These are phyloP conservation scores for Bombus superbus DNA, from an alignment of 1,140 invertebrate species.

Conservation along the genomic window DNA sequence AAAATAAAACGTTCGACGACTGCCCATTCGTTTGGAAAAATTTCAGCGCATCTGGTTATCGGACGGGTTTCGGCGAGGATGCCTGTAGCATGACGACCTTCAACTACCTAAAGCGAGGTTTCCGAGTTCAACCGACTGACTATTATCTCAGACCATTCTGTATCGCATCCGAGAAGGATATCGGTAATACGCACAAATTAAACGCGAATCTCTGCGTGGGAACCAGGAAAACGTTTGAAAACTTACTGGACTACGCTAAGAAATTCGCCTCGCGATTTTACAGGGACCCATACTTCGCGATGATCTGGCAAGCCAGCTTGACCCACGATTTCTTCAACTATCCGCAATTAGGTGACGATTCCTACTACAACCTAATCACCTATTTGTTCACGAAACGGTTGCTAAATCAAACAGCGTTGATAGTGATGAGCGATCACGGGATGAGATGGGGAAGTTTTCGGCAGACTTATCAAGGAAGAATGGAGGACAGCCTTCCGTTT, in stretches of 20 bases:
- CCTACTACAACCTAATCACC: slow-evolving; percentile 74
- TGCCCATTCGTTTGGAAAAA: slow-evolving; percentile 85
- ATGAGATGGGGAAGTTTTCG: slow-evolving; percentile 87
- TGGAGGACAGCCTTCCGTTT: slow-evolving; percentile 89
- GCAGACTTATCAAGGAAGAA: slow-evolving; percentile 85
- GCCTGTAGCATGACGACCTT: slow-evolving; percentile 84
- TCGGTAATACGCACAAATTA: slow-evolving; percentile 80
- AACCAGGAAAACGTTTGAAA: slow-evolving; percentile 78
- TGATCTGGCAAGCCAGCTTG: slow-evolving; percentile 83
- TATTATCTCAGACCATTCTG: slow-evolving; percentile 84
- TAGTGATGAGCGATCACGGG: slow-evolving; percentile 90
- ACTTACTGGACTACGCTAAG: slow-evolving; percentile 77
- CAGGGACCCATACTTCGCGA: slow-evolving; percentile 79
- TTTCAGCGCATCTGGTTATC: slow-evolving; percentile 82
- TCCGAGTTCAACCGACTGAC: slow-evolving; percentile 83
- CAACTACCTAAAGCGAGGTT: slow-evolving; percentile 84
- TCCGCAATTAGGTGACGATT: slow-evolving; percentile 78
- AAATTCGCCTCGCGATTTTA: slow-evolving; percentile 83
- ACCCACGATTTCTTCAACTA: slow-evolving; percentile 83
- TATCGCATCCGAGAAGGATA: slow-evolving; percentile 76
- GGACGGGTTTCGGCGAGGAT: slow-evolving; percentile 85
- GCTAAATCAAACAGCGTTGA: slow-evolving; percentile 83
- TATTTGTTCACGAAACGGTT: slow-evolving; percentile 66
- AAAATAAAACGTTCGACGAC: slow-evolving; percentile 83
- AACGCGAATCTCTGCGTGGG: slow-evolving; percentile 84